Conservation (phyloP, 2,797 vertebrate species). For the Hemibagrus guttatus region DNA sequence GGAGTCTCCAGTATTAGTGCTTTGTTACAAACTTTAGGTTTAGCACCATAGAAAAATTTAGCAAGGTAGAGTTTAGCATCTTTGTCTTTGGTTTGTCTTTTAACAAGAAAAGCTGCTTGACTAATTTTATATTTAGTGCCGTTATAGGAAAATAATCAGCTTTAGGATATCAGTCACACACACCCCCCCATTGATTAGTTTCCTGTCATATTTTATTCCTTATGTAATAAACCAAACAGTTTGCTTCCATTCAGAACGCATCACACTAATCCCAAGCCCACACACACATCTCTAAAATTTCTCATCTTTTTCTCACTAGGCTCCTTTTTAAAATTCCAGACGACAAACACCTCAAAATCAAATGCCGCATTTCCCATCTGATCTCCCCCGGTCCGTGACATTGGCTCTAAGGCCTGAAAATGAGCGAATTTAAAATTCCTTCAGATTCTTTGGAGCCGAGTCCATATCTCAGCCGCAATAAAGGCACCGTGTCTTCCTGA, state of each 20-base stretch:
- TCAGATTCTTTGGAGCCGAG: conserved; percentile 68
- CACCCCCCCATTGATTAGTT: not conserved
- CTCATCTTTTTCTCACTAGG: conserved; percentile 59
- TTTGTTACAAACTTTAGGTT: not conserved
- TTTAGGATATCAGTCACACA: not conserved
- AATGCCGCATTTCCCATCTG: conserved; percentile 67
- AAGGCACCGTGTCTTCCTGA: conserved; percentile 70
- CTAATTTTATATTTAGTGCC: not conserved
- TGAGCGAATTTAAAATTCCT: conserved; percentile 70
- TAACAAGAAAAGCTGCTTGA: not conserved
- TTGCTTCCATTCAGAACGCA: conserved; percentile 70
- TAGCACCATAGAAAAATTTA: not conserved
- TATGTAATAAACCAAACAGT: conserved; percentile 63
- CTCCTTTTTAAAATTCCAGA: conserved; percentile 58
- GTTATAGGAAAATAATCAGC: not conserved
- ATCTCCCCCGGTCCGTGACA: conserved; percentile 67
- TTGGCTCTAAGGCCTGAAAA: conserved; percentile 67
- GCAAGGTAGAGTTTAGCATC: not conserved
- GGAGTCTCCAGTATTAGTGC: not conserved
- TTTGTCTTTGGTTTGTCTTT: not conserved
- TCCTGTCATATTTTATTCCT: not conserved
- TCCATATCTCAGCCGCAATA: conserved; percentile 75
- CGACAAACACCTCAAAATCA: conserved; percentile 62
- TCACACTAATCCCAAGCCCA: conserved; percentile 36
- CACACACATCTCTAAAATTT: conserved; percentile 14